Conservation (phyloP, 2,113 vertebrate genomes). For the Tauraco erythrolophus region DNA sequence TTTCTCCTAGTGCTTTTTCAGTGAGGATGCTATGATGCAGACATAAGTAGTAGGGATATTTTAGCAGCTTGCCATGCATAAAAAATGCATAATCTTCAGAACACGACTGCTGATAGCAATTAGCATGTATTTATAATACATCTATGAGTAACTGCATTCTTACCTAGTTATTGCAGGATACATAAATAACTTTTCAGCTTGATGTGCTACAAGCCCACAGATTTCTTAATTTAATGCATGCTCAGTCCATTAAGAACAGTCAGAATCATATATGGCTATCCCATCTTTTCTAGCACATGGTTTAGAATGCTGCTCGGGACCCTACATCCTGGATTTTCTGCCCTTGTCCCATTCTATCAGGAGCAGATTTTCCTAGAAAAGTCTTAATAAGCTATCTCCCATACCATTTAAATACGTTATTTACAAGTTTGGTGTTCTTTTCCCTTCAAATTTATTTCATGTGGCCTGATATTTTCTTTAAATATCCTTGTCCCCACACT, state of each 20-base stretch:
- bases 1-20: not conserved
- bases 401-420: not conserved
- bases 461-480: not conserved
- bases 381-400: not conserved
- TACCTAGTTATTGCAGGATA: not conserved
- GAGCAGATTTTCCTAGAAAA: not conserved
- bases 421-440: not conserved
- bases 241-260: not conserved
- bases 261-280: not conserved
- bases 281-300: not conserved
- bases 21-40: not conserved
- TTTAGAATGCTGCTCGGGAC: not conserved
- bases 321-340: not conserved
- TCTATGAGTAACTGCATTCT: conserved; percentile 3
- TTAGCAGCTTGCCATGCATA: not conserved
- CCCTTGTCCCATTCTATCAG: not conserved
- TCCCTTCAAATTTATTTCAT: not conserved
- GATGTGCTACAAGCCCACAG: not conserved
- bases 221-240: not conserved
- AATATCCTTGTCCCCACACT: not conserved
- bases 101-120: not conserved
- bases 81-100: conserved; percentile 2
- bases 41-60: conserved; percentile 16
- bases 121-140: conserved; percentile 12
- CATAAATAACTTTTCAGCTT: not conserved